These are phyloP conservation scores for Ruditapes philippinarum DNA, from an alignment of 1,140 invertebrate genomes.

Conservation along the genomic window DNA sequence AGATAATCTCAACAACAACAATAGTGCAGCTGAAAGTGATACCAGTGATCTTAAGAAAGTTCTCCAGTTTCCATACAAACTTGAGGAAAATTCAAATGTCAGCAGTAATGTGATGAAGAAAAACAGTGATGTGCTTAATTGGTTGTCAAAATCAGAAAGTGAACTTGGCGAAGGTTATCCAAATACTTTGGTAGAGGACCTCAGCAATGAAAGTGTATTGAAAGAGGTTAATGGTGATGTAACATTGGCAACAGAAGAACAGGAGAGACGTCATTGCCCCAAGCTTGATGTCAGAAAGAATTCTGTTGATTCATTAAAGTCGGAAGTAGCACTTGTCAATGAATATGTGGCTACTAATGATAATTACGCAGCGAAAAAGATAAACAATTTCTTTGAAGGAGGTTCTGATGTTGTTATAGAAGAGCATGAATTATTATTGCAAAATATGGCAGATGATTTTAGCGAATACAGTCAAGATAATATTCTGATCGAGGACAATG, in stretches of 20 bases:
- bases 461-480: neutral
- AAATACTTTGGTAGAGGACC: too few species aligned
- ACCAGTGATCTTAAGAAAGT: neutral
- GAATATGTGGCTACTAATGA: neutral
- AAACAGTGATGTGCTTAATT: neutral
- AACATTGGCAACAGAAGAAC: too few species aligned
- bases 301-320: too few species aligned
- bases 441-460: neutral
- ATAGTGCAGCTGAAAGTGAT: neutral
- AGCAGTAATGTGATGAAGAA: neutral
- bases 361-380: neutral
- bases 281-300: too few species aligned
- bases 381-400: neutral
- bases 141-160: neutral
- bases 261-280: too few species aligned
- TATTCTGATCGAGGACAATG: neutral
- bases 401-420: slow-evolving; percentile 40
- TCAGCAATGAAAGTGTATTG: too few species aligned
- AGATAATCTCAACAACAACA: neutral
- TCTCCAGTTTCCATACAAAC: too few species aligned
- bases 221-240: too few species aligned
- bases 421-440: slow-evolving; percentile 40
- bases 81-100: too few species aligned
- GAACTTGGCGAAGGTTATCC: neutral
- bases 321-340: neutral